Conservation (phyloP, 2,888 invertebrate genomes). For the Andrena fulva region DNA sequence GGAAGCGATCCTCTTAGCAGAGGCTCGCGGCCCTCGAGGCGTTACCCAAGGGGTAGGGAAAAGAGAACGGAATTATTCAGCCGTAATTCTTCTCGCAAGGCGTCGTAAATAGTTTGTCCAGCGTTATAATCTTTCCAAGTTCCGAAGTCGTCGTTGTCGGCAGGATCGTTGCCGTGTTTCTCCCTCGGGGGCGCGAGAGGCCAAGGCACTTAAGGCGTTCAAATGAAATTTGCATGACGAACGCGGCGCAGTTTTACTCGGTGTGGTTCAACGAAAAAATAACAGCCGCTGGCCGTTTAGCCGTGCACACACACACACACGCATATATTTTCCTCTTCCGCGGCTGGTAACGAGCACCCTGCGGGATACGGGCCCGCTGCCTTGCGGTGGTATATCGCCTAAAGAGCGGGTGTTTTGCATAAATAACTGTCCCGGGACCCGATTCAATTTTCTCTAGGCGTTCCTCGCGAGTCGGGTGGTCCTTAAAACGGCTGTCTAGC, state of each 20-base stretch:
- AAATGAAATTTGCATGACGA: constrained; percentile 73
- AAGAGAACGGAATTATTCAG: constrained; percentile 23
- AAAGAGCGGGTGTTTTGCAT: constrained; percentile 69
- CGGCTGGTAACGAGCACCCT: constrained; percentile 57
- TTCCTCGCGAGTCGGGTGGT: constrained; percentile 57
- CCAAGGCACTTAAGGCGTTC: constrained; percentile 63
- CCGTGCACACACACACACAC: constrained; percentile 13
- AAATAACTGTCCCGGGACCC: constrained; percentile 66
- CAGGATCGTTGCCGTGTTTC: constrained; percentile 42
- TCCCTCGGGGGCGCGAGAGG: constrained; percentile 7
- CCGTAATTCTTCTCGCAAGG: constrained; percentile 19
- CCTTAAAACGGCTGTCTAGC: constrained; percentile 54
- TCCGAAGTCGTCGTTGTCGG: constrained; percentile 39
- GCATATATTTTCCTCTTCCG: constrained; percentile 56
- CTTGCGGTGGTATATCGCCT: constrained; percentile 50
- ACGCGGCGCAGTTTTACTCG: constrained; percentile 60
- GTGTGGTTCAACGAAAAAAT: constrained; percentile 59
- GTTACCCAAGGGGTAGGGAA: background rate
- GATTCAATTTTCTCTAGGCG: constrained; percentile 74
- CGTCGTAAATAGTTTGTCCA: constrained; percentile 47
- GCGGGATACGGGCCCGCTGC: constrained; percentile 57
- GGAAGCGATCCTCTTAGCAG: background rate
- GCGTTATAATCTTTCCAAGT: constrained; percentile 45
- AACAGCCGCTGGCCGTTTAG: constrained; percentile 67
- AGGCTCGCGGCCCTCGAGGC: background rate